Evolutionary conservation across 1,140 invertebrate species (phyloP), one percentile per base, ranked within the genome.

Genomic region (Heliconius congener): DNA sequence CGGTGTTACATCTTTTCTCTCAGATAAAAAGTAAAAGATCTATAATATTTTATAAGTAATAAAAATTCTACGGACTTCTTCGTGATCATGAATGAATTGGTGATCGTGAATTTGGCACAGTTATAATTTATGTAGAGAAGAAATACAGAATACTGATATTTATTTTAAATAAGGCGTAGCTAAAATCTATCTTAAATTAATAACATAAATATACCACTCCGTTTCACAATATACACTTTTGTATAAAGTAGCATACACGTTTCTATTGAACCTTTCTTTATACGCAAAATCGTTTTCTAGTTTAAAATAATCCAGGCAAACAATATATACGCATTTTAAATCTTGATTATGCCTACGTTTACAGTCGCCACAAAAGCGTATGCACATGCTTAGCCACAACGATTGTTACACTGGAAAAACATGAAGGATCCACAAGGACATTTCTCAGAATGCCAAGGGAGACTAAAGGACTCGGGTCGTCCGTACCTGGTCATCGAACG

Each of bases 381-480:
- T 39, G 71, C 70, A 71, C 37, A 27, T n/a, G 70, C 81, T 82
- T 81, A 84, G 77, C 70, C 73, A 74, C 82, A 81, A 82, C 84
- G 82, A 87, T 85, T 88, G 85, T 87, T 85, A 79, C 81, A 82
- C 81, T 82, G 84, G 82, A 86, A 90, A 90, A 86, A 89, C 83
- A 86, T 90, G 87, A 87, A 90, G 91, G 86, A 87, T 83, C 73
- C 81, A 83, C 87, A 88, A 94, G 90, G 90, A 89, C 85, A 90
- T 88, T 94, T 93, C 93, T 91, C 83, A 85, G 93, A 94, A 94
- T 83, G 82, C 84, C 82, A 81, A 86, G 81, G 88, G 87, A 88
- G 87, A 88, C 83, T 87, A 87, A 90, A 88, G 88, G 89, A 86
- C 87, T 87, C 85, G 82, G 83, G 82, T 86, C 86, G 85, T 81